These are phyloP conservation scores for Alosa sapidissima DNA, from an alignment of 2,797 vertebrate genomes.

Conservation along the genomic window DNA sequence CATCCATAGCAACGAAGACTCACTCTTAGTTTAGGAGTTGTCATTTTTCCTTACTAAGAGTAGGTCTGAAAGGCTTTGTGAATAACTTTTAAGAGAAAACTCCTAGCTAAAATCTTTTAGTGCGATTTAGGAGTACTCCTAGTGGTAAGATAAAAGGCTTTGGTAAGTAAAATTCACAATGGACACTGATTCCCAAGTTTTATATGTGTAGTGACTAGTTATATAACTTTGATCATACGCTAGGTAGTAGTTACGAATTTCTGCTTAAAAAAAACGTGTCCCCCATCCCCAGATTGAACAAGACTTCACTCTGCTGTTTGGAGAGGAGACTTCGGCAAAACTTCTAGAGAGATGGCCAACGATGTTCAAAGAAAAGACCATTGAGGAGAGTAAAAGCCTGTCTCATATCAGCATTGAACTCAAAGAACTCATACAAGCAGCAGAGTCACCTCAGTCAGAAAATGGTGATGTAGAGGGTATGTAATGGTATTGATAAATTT, in stretches of 20 bases:
- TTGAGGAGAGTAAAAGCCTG: neutral
- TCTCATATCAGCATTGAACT: neutral
- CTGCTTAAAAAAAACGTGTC: neutral
- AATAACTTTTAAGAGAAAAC: too few species aligned
- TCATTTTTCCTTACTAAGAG: too few species aligned
- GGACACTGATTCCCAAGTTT: neutral
- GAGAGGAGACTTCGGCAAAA: neutral
- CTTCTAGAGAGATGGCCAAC: neutral
- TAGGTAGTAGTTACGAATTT: neutral
- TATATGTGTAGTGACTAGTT: neutral
- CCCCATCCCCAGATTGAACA: neutral
- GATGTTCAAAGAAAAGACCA: neutral
- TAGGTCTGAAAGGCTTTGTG: too few species aligned
- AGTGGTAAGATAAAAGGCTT: too few species aligned
- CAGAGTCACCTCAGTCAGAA: neutral
- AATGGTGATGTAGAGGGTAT: neutral
- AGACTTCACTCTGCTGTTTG: neutral
- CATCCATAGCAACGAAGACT: too few species aligned
- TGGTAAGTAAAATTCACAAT: neutral
- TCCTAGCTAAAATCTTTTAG: too few species aligned
- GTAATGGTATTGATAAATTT: neutral
- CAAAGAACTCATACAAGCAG: neutral
- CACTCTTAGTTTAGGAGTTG: too few species aligned
- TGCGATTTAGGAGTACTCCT: too few species aligned
- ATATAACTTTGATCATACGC: neutral